Conservation (phyloP, 2,113 vertebrate species). For the Aplodontia rufa region DNA sequence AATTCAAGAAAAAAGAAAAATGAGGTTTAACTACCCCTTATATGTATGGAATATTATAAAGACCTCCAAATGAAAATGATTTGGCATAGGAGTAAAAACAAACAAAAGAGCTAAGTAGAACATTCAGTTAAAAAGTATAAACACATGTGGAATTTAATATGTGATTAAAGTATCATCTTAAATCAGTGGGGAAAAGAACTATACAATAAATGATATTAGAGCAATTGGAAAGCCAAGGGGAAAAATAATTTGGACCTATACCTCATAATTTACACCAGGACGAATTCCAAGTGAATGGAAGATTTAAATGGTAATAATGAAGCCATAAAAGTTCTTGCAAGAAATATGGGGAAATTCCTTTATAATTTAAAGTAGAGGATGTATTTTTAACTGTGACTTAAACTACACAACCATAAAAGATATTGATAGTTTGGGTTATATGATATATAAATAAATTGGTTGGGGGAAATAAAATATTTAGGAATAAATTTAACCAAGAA, state of each 20-base stretch:
- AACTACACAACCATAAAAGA: neutral
- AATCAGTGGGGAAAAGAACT: neutral
- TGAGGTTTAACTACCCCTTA: neutral
- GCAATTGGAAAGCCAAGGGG: neutral
- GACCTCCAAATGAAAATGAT: neutral
- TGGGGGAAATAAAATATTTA: neutral
- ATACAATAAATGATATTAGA: neutral
- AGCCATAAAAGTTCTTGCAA: neutral
- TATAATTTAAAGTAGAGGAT: neutral
- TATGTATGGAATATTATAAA: neutral
- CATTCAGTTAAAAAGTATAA: neutral
- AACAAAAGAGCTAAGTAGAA: neutral
- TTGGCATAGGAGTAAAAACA: neutral
- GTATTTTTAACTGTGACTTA: neutral
- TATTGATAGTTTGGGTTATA: neutral
- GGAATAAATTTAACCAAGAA: neutral
- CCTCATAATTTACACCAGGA: neutral
- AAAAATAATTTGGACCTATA: neutral
- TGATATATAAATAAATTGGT: neutral
- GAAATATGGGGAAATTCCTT: neutral
- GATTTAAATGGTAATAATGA: slow-evolving; percentile 6
- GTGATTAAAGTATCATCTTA: neutral
- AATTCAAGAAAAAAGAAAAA: neutral
- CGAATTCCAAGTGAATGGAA: neutral
- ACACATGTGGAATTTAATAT: neutral